Conservation (phyloP, 2,113 vertebrate genomes). For the Odontesthes bonariensis region DNA sequence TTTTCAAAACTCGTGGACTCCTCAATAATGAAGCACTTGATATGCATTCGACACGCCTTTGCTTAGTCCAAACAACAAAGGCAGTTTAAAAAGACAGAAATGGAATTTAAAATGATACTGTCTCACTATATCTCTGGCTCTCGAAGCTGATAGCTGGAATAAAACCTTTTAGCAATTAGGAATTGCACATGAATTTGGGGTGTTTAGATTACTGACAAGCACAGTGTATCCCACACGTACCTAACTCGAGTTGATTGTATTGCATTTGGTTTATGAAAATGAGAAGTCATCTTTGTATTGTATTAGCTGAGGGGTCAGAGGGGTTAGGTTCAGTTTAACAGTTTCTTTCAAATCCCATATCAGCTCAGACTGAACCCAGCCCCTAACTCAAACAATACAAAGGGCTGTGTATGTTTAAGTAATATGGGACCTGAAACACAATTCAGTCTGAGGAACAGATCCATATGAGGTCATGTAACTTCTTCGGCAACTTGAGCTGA, state of each 20-base stretch:
- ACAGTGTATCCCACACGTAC: too few relatives aligned
- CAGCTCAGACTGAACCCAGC: not conserved
- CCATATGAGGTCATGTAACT: not conserved
- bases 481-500: slow-evolving; percentile 18
- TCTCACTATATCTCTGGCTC: not conserved
- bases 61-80: slow-evolving; percentile 29
- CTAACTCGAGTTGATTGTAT: not conserved
- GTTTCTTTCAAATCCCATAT: slow-evolving; percentile 4
- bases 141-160: slow-evolving; percentile 4
- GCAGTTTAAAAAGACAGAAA: slow-evolving; percentile 8
- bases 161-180: not conserved
- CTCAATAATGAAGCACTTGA: slow-evolving; percentile 63
- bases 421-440: too few relatives aligned
- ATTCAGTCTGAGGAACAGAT: not conserved
- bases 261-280: not conserved
- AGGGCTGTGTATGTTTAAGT: not conserved
- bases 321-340: slow-evolving; percentile 3
- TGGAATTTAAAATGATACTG: slow-evolving; percentile 7
- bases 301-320: not conserved
- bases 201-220: not conserved
- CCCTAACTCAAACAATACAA: not conserved
- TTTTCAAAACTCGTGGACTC: slow-evolving; percentile 29
- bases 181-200: not conserved
- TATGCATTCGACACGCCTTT: slow-evolving; percentile 45
- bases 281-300: too few relatives aligned